A percentile compares a stretch with the other conserved stretches of the same genome.
These are phyloP conservation scores for Gadopsis bispinosus DNA, from an alignment of 2,797 vertebrate species.

Conservation along the genomic window DNA sequence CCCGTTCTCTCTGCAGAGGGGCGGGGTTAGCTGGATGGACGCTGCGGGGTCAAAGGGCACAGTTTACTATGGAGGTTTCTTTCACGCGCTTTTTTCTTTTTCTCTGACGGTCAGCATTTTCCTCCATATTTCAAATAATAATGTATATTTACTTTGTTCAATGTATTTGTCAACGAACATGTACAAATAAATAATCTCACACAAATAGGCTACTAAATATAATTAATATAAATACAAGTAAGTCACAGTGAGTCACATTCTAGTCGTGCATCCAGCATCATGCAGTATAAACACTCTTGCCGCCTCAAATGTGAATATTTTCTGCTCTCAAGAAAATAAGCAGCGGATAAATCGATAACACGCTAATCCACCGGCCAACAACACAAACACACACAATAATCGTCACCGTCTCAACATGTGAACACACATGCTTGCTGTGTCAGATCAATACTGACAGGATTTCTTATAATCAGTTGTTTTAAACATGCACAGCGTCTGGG, in stretches of 20 bases:
- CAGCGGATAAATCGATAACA: too few relatives aligned
- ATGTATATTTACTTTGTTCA: background rate
- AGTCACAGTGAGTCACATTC: background rate
- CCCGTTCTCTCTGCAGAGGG: conserved; percentile 85
- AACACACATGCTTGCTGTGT: too few relatives aligned
- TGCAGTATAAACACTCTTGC: too few relatives aligned
- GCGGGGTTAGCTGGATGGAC: conserved; percentile 78
- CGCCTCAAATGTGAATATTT: background rate
- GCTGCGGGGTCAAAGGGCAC: conserved; percentile 65
- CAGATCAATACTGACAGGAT: too few relatives aligned
- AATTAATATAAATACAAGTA: background rate
- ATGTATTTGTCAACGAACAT: background rate
- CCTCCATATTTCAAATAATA: too few relatives aligned
- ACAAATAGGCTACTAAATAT: background rate
- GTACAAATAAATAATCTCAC: background rate
- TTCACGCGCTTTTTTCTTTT: too few relatives aligned
- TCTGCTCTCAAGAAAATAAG: background rate
- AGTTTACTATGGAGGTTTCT: background rate
- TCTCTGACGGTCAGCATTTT: background rate
- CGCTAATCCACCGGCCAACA: too few relatives aligned
- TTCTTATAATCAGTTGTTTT: too few relatives aligned
- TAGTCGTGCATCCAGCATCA: background rate
- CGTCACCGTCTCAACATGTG: too few relatives aligned
- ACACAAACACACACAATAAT: too few relatives aligned
- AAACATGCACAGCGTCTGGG: too few relatives aligned